Evolutionary conservation across 2,113 vertebrate genomes (phyloP).

Genomic region (Heteronetta atricapilla): DNA sequence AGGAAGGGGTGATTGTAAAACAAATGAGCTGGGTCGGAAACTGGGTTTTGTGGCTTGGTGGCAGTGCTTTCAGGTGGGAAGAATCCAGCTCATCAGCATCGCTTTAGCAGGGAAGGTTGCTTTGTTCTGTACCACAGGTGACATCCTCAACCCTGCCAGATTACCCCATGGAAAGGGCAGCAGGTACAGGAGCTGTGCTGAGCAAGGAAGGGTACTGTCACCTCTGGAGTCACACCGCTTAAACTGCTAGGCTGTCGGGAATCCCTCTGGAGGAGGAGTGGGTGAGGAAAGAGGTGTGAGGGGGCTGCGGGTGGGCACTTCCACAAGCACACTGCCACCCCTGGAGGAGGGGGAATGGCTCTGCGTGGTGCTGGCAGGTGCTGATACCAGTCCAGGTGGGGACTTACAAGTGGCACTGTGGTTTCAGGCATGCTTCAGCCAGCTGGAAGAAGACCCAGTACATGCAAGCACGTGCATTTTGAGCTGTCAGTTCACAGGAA

Average conservation of each 20-base stretch:
- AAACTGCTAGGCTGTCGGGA: neutral
- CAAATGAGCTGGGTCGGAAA: neutral
- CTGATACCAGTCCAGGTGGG: neutral
- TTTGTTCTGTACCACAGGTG: neutral
- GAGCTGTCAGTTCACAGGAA: neutral
- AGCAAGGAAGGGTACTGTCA: neutral
- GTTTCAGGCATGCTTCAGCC: neutral
- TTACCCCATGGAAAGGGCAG: fast-evolving
- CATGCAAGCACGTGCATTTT: neutral
- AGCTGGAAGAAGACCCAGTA: neutral
- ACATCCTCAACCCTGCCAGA: neutral
- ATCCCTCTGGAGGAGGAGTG: neutral
- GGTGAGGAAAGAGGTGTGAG: no score
- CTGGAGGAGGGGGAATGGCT: neutral
- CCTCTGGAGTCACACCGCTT: neutral
- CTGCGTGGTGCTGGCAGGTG: neutral
- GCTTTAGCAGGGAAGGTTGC: neutral
- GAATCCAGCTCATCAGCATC: neutral
- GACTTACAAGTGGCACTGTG: no score
- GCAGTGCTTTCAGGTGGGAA: neutral
- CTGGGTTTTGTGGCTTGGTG: neutral
- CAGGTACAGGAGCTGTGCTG: neutral
- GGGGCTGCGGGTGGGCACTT: no score
- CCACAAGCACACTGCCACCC: no score
- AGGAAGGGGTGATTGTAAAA: neutral